Evolutionary conservation across 2,888 invertebrate species (phyloP), one percentile per base, ranked within the genome.

Genomic region (Drosophila bunnanda): DNA sequence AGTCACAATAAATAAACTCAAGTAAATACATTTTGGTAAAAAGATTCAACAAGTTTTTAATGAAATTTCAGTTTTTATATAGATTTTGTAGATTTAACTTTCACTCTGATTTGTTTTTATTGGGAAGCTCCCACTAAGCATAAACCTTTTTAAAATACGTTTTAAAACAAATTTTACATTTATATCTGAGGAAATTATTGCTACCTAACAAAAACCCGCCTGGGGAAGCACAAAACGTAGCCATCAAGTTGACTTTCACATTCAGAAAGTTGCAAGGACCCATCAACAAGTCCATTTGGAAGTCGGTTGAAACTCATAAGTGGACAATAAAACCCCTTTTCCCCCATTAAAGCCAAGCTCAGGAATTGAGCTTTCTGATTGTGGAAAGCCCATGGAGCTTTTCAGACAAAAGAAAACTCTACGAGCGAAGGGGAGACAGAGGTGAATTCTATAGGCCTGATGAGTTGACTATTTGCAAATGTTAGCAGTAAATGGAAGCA

Each of bases 401-500:
- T 65, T 28, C 15, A 17, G n/a, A 64, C 41, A 64, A 64, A 48
- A 25, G 64, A 17, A 20, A 30, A 32, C 32, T 52, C 57, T 22
- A 57, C 28, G 4, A 34, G n/a, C 25, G 25, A 43, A 20, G 20
- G 41, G 32, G 20, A 32, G 46, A 30, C 22, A 32, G 39, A 36
- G 8, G 28, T 46, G 30, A 38, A n/a, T 56, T 53, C 32, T 46
- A 64, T 46, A 56, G 67, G 46, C 22, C 50, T 68, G 57, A 68
- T 68, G 69, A 59, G 67, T 69, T 67, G 44, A 62, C 54, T 56
- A 68, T 68, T 68, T 36, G 56, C 54, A 55, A 52, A 68, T 56
- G 41, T 65, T 50, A 50, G 53, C 61, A 70, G 50, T 59, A 44
- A 54, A 70, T 67, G 46, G 28, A 56, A 50, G 48, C 44, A 73